Conservation (phyloP, 2,113 vertebrate genomes). For the Antennarius striatus region DNA sequence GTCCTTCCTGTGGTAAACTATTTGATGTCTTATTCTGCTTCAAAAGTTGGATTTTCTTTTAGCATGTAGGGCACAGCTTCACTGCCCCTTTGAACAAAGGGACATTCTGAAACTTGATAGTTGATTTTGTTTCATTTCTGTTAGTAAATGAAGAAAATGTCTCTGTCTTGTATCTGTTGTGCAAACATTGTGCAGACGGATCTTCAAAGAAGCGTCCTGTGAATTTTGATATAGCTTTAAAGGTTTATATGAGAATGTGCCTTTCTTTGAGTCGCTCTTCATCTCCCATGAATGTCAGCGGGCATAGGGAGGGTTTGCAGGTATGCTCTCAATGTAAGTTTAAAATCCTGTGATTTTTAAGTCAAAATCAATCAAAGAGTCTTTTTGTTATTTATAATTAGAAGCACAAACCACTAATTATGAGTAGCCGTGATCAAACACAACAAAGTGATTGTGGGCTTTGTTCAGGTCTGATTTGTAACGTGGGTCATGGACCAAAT, state of each 20-base stretch:
- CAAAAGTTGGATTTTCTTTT: constrained; percentile 12
- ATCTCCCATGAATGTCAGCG: constrained; percentile 5
- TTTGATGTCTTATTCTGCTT: constrained; percentile 39
- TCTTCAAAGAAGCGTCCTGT: constrained; percentile 31
- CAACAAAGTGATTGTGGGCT: neutral
- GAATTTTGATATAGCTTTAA: constrained; percentile 23
- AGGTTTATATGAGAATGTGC: constrained; percentile 45
- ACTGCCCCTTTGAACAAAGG: constrained; percentile 9
- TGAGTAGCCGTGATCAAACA: constrained; percentile 3
- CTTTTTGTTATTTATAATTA: constrained; percentile 49
- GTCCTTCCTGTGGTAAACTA: constrained; percentile 28
- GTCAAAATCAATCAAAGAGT: constrained; percentile 21
- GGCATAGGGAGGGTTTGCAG: constrained; percentile 29
- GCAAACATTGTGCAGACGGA: neutral
- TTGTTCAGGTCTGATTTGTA: constrained; percentile 19
- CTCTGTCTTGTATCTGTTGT: neutral
- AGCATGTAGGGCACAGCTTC: constrained; percentile 7
- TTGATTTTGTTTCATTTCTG: constrained; percentile 5
- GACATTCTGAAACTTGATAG: constrained; percentile 25
- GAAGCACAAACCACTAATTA: constrained; percentile 49
- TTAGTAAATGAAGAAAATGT: neutral
- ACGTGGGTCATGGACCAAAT: constrained; percentile 9
- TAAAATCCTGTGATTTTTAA: neutral
- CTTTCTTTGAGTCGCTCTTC: constrained; percentile 17
- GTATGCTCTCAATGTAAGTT: constrained; percentile 8